These are phyloP conservation scores for Melanerpes aurifrons DNA, from an alignment of 2,113 vertebrate species.

Conservation along the genomic window DNA sequence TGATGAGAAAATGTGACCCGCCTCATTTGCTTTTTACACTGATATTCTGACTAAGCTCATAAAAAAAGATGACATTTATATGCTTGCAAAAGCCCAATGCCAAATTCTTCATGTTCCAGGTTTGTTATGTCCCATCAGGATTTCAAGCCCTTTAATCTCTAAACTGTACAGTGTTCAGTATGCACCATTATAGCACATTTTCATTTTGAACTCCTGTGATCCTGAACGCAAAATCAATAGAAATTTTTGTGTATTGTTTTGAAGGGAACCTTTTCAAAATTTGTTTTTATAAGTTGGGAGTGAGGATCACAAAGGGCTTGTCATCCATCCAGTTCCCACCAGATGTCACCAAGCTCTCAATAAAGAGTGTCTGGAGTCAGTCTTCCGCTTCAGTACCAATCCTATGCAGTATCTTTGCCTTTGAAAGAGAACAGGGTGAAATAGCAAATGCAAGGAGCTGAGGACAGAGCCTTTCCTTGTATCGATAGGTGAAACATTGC, in stretches of 20 bases:
- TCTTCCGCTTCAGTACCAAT: background rate
- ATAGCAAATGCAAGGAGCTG: background rate
- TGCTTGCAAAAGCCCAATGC: background rate
- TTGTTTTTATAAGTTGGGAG: background rate
- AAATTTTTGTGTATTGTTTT: background rate
- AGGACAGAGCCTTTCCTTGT: background rate
- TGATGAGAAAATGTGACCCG: background rate
- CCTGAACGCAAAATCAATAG: background rate
- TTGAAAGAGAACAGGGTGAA: background rate
- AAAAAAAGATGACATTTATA: background rate
- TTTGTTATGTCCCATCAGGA: background rate
- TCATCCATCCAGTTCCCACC: conserved; percentile 31
- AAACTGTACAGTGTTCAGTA: background rate
- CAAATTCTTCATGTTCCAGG: background rate
- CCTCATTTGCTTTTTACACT: background rate
- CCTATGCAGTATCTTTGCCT: accelerated
- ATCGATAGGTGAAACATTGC: background rate
- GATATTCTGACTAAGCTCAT: background rate
- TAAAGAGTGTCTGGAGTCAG: background rate
- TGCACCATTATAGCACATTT: background rate
- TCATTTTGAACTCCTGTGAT: background rate
- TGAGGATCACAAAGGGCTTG: background rate
- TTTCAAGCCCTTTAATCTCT: background rate
- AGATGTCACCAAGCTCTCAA: conserved; percentile 54
- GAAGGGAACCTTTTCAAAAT: background rate